Base-by-base conservation (phyloP, 1,140 invertebrate species). In the Meteorus sp. region DNA sequence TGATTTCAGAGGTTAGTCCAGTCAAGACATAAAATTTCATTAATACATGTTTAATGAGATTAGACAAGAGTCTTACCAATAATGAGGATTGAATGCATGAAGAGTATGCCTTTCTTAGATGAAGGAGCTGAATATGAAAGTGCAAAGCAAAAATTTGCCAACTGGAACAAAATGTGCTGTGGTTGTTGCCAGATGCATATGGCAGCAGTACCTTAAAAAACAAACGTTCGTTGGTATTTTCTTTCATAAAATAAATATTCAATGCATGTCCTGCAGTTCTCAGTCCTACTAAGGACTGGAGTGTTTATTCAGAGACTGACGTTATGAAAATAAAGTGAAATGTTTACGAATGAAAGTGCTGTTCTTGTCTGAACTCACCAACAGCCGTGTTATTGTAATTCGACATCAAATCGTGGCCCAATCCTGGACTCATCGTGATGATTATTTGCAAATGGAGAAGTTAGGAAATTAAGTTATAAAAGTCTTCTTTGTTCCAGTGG, bases 61-160 rank as follows among this genome's bases (percentile, higher is more conserved):
- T n/a, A n/a, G n/a, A n/a, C n/a, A n/a, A n/a, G n/a, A n/a, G 29
- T 70, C 79, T 81, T 82, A 91, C 90, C 89, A 48, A 91, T 76
- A 52, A 92, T 89, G 58, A 92, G 80, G 59, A 89, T 84, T 1
- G 84, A 85, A 69, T 93, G 91, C 86, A 92, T 89, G 75, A 91
- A 89, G 0, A 94, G 78, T 59, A 91, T 86, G 1, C 91, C 91
- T 69, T 87, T 89, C 64, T 85, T 88, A 0, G 86, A 88, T 63
- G 87, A 89, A 9, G 90, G 89, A 20, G 89, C 87, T n/a, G 88
- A 84, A 63, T 90, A 91, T 1, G 88, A 89, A 11, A 90, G 74
- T 2, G 88, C 84, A 66, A 93, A 90, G 61, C 88, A 86, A 52
- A 87, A 81, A 76, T 93, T 91, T 1, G 90, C 89, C 55, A 92